phyloP scores from a whole-genome alignment of 2,888 invertebrate species.

The Volucella zonaria region DNA sequence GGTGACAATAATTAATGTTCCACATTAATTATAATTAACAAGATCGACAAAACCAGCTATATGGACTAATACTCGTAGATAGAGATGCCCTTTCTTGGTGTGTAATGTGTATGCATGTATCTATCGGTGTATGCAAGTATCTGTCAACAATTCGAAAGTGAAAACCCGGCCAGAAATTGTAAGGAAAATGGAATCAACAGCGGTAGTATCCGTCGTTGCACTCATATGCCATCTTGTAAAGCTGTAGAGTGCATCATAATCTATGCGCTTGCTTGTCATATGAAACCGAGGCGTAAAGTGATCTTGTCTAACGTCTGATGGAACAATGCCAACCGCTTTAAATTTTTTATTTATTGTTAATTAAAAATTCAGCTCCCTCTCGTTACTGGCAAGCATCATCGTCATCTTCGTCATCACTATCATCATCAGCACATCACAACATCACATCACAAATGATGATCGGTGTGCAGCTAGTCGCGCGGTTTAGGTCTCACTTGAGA shows the following conservation, averaged over 20 bases:
- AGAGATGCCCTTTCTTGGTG: neutral
- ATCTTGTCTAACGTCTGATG: slow-evolving; percentile 56
- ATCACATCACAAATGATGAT: slow-evolving; percentile 47
- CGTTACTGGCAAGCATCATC: neutral
- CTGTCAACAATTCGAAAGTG: slow-evolving; percentile 51
- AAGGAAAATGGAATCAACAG: slow-evolving; percentile 39
- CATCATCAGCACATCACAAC: slow-evolving; percentile 30
- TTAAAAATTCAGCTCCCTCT: slow-evolving; percentile 70
- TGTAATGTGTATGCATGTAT: too few species aligned
- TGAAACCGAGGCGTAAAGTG: slow-evolving; percentile 66
- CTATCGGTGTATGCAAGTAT: neutral
- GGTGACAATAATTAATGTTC: slow-evolving; percentile 65
- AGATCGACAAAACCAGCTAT: slow-evolving; percentile 43
- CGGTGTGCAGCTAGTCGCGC: slow-evolving; percentile 14
- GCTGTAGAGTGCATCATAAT: slow-evolving; percentile 45
- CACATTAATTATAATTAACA: slow-evolving; percentile 61
- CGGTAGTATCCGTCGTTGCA: slow-evolving; percentile 7
- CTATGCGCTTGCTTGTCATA: slow-evolving; percentile 59
- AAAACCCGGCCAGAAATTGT: slow-evolving; percentile 44
- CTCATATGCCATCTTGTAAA: slow-evolving; percentile 50
- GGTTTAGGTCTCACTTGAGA: slow-evolving; percentile 50
- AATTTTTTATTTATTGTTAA: slow-evolving; percentile 61
- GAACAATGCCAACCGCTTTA: slow-evolving; percentile 71
- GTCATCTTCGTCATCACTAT: slow-evolving; percentile 21
- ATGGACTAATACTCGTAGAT: slow-evolving; percentile 27